Conservation (phyloP, 2,113 vertebrate species). For the Phyllostomus discolor region DNA sequence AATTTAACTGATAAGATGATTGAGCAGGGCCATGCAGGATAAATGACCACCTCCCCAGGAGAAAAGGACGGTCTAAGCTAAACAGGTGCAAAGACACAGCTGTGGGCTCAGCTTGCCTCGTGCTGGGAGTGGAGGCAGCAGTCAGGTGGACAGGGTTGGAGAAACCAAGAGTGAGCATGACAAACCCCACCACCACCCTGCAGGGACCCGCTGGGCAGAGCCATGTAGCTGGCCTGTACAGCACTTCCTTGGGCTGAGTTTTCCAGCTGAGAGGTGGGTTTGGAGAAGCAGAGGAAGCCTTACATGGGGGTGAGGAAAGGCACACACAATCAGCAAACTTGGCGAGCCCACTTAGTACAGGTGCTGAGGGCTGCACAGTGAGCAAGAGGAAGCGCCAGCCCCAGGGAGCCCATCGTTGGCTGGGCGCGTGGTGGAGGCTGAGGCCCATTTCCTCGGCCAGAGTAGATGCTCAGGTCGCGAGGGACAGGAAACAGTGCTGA, state of each 20-base stretch:
- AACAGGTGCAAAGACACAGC: not conserved
- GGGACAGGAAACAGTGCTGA: not conserved
- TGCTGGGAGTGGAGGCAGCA: not conserved
- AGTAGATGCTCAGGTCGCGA: not conserved
- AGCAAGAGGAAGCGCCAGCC: not conserved
- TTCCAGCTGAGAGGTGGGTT: not conserved
- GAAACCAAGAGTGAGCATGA: not conserved
- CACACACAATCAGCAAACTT: not conserved
- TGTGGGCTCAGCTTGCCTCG: not conserved
- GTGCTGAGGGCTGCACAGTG: not conserved
- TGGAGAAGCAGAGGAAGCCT: not conserved
- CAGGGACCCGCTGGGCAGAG: too few relatives aligned
- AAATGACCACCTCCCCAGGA: not conserved
- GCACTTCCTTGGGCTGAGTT: not conserved
- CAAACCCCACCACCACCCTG: not conserved
- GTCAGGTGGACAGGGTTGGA: rapidly evolving
- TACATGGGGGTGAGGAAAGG: not conserved
- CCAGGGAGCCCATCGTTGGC: not conserved
- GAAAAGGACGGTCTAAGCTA: not conserved
- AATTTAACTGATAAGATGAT: not conserved
- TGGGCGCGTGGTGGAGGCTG: not conserved
- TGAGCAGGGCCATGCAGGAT: not conserved
- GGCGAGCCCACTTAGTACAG: not conserved
- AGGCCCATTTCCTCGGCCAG: not conserved
- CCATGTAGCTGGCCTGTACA: rapidly evolving